Base-by-base conservation (phyloP, 2,797 vertebrate genomes). In the Catharus ustulatus region DNA sequence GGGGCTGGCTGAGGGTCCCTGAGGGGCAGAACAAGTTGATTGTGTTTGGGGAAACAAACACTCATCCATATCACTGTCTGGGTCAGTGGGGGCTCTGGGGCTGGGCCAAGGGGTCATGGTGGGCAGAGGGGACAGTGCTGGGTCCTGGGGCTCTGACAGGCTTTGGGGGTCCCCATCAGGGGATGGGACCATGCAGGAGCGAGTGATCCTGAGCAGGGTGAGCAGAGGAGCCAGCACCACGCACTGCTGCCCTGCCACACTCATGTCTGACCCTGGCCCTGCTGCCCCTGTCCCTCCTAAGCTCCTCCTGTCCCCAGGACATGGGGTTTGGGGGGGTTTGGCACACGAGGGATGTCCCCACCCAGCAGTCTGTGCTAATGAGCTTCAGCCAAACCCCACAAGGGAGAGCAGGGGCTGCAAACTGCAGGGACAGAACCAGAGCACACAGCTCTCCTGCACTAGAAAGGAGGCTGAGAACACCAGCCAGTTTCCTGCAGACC, bases 311-410 rank as follows among this genome's bases (percentile, higher is more conserved):
- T 69, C 15, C 54, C 17, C n/a, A 7, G 49, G n/a, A n/a, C 82
- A 23, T 0, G 0, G 0, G 14, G 19, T 9, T 15, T 68, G 52
- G 29, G 15, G 46, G 26, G 49, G 24, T 45, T 55, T 58, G 64
- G 20, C 10, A 48, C 24, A 62, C 8, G 38, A 30, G 5, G 6
- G 29, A 3, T 40, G 32, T 22, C 26, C 43, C 30, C 18, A 14
- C 6, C 3, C 11, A 17, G 11, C 23, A 51, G 22, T 4, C 66
- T 0, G 0, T 27, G 32, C n/a, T 34, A 9, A 45, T 2, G 30
- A 11, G 36, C 27, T 46, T 58, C 54, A 55, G 20, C 7, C 42
- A 67, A 86, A 8, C 2, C 14, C 12, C 11, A 0, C 9, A 23
- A 24, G n/a, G 38, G 45, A 45, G 29, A 75, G 17, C 69, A 51